These are phyloP conservation scores for Phaedon cochleariae DNA, from an alignment of 2,888 invertebrate species.

Conservation along the genomic window DNA sequence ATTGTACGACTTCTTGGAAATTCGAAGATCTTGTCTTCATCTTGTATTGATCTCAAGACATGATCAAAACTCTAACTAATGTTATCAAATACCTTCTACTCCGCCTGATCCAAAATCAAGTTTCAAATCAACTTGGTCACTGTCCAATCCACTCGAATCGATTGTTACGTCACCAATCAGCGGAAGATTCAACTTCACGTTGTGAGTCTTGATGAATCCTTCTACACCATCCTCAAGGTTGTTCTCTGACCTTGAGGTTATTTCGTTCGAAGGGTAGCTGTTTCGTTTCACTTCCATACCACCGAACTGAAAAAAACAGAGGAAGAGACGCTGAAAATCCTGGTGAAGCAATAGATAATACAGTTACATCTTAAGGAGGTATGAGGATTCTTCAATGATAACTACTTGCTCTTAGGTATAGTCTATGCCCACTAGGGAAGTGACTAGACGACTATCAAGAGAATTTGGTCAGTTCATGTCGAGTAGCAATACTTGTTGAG, in stretches of 20 bases:
- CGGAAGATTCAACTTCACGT: slow-evolving; percentile 80
- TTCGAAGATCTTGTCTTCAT: too few relatives aligned
- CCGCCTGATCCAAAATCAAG: slow-evolving; percentile 68
- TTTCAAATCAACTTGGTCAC: slow-evolving; percentile 78
- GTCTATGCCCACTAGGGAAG: too few relatives aligned
- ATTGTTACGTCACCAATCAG: slow-evolving; percentile 77
- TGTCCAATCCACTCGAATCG: slow-evolving; percentile 79
- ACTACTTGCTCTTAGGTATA: too few relatives aligned
- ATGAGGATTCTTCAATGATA: too few relatives aligned
- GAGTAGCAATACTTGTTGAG: too few relatives aligned
- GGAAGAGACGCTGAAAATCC: not conserved
- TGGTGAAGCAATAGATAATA: too few relatives aligned
- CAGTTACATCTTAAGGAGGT: too few relatives aligned
- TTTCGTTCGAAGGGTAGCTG: slow-evolving; percentile 69
- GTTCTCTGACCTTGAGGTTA: slow-evolving; percentile 66
- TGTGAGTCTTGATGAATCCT: slow-evolving; percentile 78
- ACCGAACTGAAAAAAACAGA: slow-evolving; percentile 33
- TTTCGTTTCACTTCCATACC: slow-evolving; percentile 69
- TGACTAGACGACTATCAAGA: too few relatives aligned
- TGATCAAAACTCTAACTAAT: too few relatives aligned
- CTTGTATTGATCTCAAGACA: too few relatives aligned
- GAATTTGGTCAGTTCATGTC: too few relatives aligned
- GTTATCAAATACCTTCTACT: slow-evolving; percentile 52
- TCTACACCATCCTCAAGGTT: slow-evolving; percentile 76
- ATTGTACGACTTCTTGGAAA: too few relatives aligned